phyloP scores from a whole-genome alignment of 2,888 invertebrate species.

The Meiosimyza platycephala region DNA sequence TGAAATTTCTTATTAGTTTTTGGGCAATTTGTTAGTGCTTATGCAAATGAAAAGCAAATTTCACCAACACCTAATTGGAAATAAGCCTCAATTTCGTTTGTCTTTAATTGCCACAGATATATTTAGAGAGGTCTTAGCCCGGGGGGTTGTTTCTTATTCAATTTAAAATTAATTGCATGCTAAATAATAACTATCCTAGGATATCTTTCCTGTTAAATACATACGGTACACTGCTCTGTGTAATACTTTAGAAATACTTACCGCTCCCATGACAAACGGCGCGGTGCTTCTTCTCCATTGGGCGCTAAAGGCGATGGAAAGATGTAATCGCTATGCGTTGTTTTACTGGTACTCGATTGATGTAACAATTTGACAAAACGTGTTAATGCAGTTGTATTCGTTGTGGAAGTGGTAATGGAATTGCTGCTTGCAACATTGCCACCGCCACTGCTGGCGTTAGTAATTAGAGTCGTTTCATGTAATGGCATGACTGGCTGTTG shows the following conservation, averaged over 20 bases:
- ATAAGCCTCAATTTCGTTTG: too few species aligned
- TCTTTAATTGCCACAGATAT: too few species aligned
- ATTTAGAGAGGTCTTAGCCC: too few species aligned
- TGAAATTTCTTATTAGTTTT: too few species aligned
- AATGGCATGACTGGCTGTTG: slow-evolving; percentile 34
- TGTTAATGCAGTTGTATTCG: slow-evolving; percentile 51
- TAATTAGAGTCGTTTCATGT: slow-evolving; percentile 50
- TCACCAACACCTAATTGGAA: too few species aligned
- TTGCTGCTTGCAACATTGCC: slow-evolving; percentile 34
- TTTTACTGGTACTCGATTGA: slow-evolving; percentile 54
- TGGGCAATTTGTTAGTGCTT: too few species aligned
- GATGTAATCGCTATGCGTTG: slow-evolving; percentile 49
- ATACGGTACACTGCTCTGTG: too few species aligned
- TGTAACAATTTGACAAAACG: slow-evolving; percentile 62
- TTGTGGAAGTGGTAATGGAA: slow-evolving; percentile 31
- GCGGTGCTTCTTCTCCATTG: slow-evolving; percentile 68
- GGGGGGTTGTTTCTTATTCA: too few species aligned
- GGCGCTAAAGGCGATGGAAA: slow-evolving; percentile 53
- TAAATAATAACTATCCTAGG: too few species aligned
- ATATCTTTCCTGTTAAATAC: too few species aligned
- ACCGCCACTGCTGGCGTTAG: slow-evolving; percentile 45
- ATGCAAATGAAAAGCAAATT: too few species aligned
- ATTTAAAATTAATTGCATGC: too few species aligned
- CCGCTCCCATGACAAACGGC: slow-evolving; percentile 72
- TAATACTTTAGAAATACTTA: slow-evolving; percentile 52